Evolutionary conservation across 2,113 vertebrate genomes (phyloP).

Genomic region (Hippopotamus amphibius): DNA sequence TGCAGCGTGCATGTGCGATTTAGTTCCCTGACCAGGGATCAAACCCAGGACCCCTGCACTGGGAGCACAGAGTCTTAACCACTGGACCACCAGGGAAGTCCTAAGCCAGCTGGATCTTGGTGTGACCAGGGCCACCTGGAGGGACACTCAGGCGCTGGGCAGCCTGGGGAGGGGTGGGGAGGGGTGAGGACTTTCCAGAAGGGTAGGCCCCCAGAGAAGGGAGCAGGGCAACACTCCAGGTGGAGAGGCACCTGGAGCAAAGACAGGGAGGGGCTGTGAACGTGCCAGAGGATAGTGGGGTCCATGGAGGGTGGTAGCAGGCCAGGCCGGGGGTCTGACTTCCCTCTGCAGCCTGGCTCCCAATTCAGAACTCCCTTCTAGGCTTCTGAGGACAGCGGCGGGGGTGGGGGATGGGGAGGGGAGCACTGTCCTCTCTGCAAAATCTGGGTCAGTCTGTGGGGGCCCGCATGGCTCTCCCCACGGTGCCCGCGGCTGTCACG

Average conservation of each 20-base stretch:
- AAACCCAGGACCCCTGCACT: too few species aligned
- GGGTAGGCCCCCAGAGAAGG: not conserved
- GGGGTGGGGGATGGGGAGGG: not conserved
- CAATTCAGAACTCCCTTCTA: not conserved
- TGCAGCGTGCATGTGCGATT: too few species aligned
- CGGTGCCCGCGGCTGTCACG: fast-evolving
- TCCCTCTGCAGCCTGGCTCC: not conserved
- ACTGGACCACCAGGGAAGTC: too few species aligned
- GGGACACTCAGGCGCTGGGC: not conserved
- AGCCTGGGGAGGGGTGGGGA: not conserved
- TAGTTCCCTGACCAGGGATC: too few species aligned
- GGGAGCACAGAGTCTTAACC: too few species aligned
- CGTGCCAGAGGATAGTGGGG: not conserved
- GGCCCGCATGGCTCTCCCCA: too few species aligned
- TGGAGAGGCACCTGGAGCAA: not conserved
- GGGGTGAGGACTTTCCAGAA: not conserved
- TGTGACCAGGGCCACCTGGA: not conserved
- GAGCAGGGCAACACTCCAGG: not conserved
- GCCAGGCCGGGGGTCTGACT: not conserved
- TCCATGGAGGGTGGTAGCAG: not conserved
- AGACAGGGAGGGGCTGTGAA: too few species aligned
- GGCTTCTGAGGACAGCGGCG: not conserved
- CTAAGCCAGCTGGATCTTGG: too few species aligned
- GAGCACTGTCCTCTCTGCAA: not conserved
- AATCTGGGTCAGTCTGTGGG: not conserved